Evolutionary conservation across 2,888 invertebrate species (phyloP).

Genomic region (Troglohyphantes excavatus): DNA sequence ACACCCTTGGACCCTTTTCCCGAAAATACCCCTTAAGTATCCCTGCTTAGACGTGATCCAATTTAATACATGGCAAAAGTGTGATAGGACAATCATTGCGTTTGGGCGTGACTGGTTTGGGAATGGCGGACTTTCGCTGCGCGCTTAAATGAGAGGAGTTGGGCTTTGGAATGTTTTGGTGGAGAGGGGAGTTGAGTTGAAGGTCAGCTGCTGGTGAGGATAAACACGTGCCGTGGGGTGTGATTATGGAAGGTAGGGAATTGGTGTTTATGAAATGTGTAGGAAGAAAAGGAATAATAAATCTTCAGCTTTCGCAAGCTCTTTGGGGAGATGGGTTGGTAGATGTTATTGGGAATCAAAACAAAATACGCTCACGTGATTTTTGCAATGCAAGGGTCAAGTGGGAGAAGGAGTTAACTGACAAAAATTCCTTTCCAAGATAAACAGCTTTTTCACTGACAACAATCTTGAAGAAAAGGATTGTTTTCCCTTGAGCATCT

Average conservation of each 20-base stretch:
- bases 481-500: no score
- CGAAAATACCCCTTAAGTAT: constrained; percentile 34
- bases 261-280: neutral
- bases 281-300: no score
- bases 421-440: no score
- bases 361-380: no score
- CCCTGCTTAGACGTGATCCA: constrained; percentile 56
- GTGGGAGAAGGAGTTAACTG: no score
- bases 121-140: constrained; percentile 23
- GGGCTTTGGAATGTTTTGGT: constrained; percentile 11
- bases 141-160: neutral
- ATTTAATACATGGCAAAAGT: constrained; percentile 35
- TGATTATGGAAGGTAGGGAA: neutral
- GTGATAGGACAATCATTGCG: constrained; percentile 55
- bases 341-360: no score
- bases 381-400: no score
- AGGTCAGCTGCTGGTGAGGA: constrained; percentile 39
- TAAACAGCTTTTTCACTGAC: no score
- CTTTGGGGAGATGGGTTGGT: no score
- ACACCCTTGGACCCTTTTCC: constrained; percentile 38
- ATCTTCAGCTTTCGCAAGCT: no score
- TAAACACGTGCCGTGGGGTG: constrained; percentile 50
- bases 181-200: constrained; percentile 25
- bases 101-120: constrained; percentile 62
- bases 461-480: no score